phyloP scores from a whole-genome alignment of 2,113 vertebrate species.

The Zapornia atra region DNA sequence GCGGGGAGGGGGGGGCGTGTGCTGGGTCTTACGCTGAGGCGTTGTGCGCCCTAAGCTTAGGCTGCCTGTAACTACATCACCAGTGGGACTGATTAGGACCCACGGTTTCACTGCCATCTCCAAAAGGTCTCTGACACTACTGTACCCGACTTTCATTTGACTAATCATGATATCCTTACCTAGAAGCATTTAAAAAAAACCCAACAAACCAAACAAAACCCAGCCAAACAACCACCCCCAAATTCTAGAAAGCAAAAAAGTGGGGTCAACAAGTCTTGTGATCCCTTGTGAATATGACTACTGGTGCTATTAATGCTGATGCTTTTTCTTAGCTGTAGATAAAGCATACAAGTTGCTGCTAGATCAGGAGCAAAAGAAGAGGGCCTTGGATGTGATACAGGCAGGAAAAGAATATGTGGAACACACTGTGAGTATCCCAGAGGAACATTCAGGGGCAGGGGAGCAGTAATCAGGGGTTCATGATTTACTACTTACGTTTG shows the following conservation, averaged over 20 bases:
- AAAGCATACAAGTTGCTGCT: constrained; percentile 95
- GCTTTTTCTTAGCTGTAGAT: constrained; percentile 89
- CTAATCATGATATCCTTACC: background rate
- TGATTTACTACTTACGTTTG: background rate
- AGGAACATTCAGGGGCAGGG: background rate
- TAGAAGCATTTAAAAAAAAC: background rate
- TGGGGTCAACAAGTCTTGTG: background rate
- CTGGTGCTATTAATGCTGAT: constrained; percentile 66
- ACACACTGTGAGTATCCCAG: constrained; percentile 86
- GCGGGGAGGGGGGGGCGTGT: background rate
- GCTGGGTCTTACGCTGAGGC: background rate
- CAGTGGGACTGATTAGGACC: background rate
- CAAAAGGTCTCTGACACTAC: background rate
- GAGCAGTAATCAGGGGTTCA: rapidly evolving
- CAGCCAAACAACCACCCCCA: too few species aligned
- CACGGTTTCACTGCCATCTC: background rate
- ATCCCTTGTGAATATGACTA: constrained; percentile 39
- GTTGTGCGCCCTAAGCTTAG: background rate
- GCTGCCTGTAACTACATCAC: background rate
- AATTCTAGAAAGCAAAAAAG: background rate
- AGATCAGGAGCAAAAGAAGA: constrained; percentile 97
- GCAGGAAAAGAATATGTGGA: constrained; percentile 96
- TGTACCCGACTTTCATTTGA: background rate
- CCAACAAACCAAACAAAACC: background rate
- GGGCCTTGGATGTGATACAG: constrained; percentile 94